Conservation (phyloP, 1,140 invertebrate species). For the Brachionus plicatilis region DNA sequence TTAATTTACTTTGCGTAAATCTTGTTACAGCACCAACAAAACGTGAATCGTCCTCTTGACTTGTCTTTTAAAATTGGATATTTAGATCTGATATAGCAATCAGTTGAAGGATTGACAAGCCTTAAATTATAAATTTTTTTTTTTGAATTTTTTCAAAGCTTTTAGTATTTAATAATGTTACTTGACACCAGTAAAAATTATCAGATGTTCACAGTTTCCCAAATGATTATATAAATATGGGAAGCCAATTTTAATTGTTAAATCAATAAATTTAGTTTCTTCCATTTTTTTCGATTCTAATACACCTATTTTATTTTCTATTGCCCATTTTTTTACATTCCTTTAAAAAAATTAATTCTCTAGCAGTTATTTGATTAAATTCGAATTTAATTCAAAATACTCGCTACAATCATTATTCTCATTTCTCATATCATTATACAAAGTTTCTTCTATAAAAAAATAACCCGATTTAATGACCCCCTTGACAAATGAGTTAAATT, state of each 20-base stretch:
- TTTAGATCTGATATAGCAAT: slow-evolving; percentile 18
- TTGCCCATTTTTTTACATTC: not conserved
- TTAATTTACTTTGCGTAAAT: slow-evolving; percentile 26
- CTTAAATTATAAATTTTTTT: not conserved
- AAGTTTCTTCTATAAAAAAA: slow-evolving; percentile 32
- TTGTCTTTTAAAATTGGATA: slow-evolving; percentile 31
- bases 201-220: slow-evolving; percentile 31
- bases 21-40: slow-evolving; percentile 36
- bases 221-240: slow-evolving; percentile 35
- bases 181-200: slow-evolving; percentile 30
- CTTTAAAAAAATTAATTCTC: not conserved
- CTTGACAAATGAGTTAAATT: not conserved
- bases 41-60: slow-evolving; percentile 17
- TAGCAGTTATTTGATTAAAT: not conserved
- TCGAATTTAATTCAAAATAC: not conserved
- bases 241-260: slow-evolving; percentile 22
- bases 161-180: not conserved
- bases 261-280: slow-evolving; percentile 6
- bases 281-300: slow-evolving; percentile 26
- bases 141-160: too few relatives aligned
- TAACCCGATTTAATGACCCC: slow-evolving; percentile 18
- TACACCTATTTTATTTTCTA: not conserved
- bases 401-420: slow-evolving; percentile 10
- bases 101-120: slow-evolving; percentile 27
- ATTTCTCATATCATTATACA: slow-evolving; percentile 23